Evolutionary conservation across 2,888 invertebrate species (phyloP).

Genomic region (Napeogenes inachia): DNA sequence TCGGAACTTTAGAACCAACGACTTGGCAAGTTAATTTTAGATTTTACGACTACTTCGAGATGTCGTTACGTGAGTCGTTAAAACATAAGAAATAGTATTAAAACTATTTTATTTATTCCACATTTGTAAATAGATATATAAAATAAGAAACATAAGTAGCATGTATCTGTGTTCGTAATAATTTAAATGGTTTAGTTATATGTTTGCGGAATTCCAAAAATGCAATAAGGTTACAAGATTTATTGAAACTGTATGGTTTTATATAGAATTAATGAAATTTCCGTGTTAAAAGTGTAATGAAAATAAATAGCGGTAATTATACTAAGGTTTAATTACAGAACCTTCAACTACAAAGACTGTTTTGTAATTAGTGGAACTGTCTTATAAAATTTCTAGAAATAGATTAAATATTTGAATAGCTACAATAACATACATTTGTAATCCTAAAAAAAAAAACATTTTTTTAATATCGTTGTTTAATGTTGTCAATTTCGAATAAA

Average conservation of each 20-base stretch:
- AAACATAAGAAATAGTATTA: background rate
- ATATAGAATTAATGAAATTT: constrained; percentile 27
- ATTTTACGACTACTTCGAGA: no score
- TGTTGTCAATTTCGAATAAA: no score
- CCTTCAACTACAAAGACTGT: constrained; percentile 17
- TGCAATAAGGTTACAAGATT: constrained; percentile 9
- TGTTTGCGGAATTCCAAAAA: constrained; percentile 21
- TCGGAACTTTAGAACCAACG: no score
- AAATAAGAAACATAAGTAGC: constrained; percentile 10
- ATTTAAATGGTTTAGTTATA: constrained; percentile 10
- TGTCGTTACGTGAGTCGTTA: background rate
- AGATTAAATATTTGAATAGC: no score
- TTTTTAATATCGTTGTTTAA: no score
- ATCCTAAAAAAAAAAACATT: no score
- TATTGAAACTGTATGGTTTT: constrained; percentile 8
- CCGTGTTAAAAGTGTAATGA: constrained; percentile 25
- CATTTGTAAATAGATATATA: constrained; percentile 1
- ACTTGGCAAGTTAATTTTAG: no score
- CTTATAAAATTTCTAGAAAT: no score
- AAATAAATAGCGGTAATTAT: constrained; percentile 27
- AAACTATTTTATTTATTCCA: constrained; percentile 1
- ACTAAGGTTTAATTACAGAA: constrained; percentile 30
- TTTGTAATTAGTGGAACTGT: constrained; percentile 20
- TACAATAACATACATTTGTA: no score
- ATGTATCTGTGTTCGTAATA: constrained; percentile 4